A percentile compares a stretch with the other conserved stretches of the same genome.
These are phyloP conservation scores for Atlantisia rogersi DNA, from an alignment of 2,113 vertebrate species.

Conservation along the genomic window DNA sequence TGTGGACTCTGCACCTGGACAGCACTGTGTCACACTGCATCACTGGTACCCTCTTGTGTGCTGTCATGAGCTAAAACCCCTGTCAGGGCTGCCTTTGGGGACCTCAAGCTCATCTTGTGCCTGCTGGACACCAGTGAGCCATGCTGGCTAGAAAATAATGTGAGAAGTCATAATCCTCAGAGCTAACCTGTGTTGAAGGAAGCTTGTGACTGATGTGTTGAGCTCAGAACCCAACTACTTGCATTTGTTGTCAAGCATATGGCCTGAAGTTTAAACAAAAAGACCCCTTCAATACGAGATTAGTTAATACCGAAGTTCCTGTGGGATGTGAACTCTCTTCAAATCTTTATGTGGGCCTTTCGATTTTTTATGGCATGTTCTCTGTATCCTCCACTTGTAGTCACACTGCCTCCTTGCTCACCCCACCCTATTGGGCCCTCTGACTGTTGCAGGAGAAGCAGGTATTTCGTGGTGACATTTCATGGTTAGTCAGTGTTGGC, in stretches of 20 bases:
- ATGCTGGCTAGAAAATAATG: not conserved
- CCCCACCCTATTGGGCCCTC: not conserved
- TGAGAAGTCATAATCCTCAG: not conserved
- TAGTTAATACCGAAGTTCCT: not conserved
- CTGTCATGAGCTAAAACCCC: not conserved
- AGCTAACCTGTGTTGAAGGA: not conserved
- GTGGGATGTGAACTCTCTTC: not conserved
- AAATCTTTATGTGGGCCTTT: not conserved
- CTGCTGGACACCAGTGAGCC: not conserved
- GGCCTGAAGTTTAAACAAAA: not conserved
- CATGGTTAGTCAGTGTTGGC: not conserved
- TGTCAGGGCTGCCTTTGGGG: not conserved
- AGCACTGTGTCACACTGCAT: not conserved
- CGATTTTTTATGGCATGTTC: not conserved
- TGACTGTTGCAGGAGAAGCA: not conserved
- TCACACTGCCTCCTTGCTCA: not conserved
- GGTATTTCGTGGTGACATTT: not conserved
- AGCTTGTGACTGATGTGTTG: not conserved
- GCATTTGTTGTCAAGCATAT: not conserved
- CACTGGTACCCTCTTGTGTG: not conserved
- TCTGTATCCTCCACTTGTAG: not conserved
- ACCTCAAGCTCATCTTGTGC: rapidly evolving
- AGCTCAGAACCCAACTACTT: not conserved
- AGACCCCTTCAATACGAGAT: not conserved
- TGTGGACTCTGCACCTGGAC: not conserved